Evolutionary conservation across 2,888 invertebrate species (phyloP), one percentile per base, ranked within the genome.

Genomic region (Dynastes hyllus): DNA sequence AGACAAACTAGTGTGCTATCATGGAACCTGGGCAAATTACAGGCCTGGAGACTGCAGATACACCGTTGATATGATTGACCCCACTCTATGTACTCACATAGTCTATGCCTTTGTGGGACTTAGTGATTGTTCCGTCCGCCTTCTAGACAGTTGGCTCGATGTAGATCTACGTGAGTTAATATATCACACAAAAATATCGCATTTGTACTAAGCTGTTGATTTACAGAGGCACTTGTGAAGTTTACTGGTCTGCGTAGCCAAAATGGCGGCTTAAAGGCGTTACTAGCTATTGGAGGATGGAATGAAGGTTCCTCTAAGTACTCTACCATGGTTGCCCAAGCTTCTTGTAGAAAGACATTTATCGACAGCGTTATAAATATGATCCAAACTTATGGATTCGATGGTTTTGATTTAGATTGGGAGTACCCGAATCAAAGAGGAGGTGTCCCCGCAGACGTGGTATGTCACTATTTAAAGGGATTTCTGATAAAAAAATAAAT

Each of bases 91-190:
- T 86, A 95, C 95, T 0, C 95, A 96, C 85, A 78, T 94, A 65
- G 91, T 95, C 13, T 96, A 95, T 85, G 89, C 93, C 0, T 96
- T 96, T 85, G 91, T 92, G 40, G 95, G 95, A 0, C 89, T 95
- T 9, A 87, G 91, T 55, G 88, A 90, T 65, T 92, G 93, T 1
- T 88, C 87, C 0, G 85, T 94, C 0, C 86, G 89, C 1, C 87
- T 93, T 0, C 87, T 94, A 11, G 94, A 95, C 84, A 84, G 91
- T 0, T 91, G 90, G 86, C 88, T 93, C 73, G 95, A 69, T 13
- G 16, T 69, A 8, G 73, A 95, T 22, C 88, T 88, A 85, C 89
- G 92, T 91, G 83, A 85, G 85, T 13, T 22, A 32, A 9, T 13
- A 11, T 32, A 32, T 4, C 11, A 13, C 13, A 3, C 22, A 2